A percentile compares a stretch with the other conserved stretches of the same genome.
Conservation (phyloP, 2,888 invertebrate species). For the Tipula helvola region DNA sequence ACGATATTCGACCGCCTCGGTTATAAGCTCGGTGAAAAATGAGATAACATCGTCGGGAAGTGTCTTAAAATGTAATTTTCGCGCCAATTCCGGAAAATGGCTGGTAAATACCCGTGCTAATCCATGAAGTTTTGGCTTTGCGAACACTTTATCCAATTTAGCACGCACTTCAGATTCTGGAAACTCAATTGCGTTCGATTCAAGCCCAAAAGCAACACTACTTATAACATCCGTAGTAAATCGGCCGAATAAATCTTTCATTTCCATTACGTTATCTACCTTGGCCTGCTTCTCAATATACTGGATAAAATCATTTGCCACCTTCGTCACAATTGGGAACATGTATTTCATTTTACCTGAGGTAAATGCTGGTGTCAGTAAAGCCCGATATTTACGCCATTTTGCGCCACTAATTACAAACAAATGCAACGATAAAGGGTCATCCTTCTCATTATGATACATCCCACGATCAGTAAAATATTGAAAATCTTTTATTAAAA, state of each 20-base stretch:
- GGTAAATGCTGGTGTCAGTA: slow-evolving; percentile 17
- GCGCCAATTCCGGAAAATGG: slow-evolving; percentile 17
- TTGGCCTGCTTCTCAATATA: slow-evolving; percentile 5
- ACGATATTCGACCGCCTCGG: not conserved
- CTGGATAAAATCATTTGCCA: slow-evolving; percentile 13
- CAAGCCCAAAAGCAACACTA: slow-evolving; percentile 29
- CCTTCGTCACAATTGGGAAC: slow-evolving; percentile 16
- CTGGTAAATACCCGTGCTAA: slow-evolving; percentile 18
- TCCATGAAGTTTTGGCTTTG: slow-evolving; percentile 11
- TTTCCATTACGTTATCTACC: slow-evolving; percentile 14
- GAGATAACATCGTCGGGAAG: slow-evolving; percentile 12
- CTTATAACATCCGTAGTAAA: slow-evolving; percentile 20
- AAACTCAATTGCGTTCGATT: slow-evolving; percentile 17
- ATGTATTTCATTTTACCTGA: slow-evolving; percentile 18
- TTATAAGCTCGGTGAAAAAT: slow-evolving; percentile 14
- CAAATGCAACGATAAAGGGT: slow-evolving; percentile 17
- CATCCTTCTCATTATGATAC: slow-evolving; percentile 16
- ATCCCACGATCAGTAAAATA: slow-evolving; percentile 17
- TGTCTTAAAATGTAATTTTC: slow-evolving; percentile 12
- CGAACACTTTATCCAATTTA: slow-evolving; percentile 15
- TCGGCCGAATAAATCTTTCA: slow-evolving; percentile 16
- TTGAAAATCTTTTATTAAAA: slow-evolving; percentile 16
- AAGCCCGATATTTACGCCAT: slow-evolving; percentile 16
- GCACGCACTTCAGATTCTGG: slow-evolving; percentile 23
- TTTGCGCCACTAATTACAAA: slow-evolving; percentile 15